A percentile compares a stretch with the other conserved stretches of the same genome.
Conservation (phyloP, 2,113 vertebrate species). For the Amphiprion ocellaris region DNA sequence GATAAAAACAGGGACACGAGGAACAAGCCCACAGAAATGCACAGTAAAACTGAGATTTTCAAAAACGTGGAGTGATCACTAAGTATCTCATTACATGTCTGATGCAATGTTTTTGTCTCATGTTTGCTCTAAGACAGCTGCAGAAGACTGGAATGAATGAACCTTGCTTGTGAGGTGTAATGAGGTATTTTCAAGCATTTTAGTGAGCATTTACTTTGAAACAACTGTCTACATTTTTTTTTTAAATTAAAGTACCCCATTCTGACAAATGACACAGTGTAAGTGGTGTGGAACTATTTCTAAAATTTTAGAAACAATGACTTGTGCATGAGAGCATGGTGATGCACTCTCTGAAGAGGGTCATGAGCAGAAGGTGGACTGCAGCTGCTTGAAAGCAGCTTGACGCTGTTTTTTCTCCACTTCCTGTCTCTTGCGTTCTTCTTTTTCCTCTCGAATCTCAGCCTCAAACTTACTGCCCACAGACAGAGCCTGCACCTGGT, state of each 20-base stretch:
- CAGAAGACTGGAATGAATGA: not conserved
- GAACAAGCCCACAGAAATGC: not conserved
- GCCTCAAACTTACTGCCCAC: constrained; percentile 93
- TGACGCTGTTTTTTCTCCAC: constrained; percentile 89
- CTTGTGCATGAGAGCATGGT: constrained; percentile 5
- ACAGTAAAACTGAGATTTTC: not conserved
- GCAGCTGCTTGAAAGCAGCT: constrained; percentile 93
- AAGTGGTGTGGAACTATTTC: constrained; percentile 16
- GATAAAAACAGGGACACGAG: not conserved
- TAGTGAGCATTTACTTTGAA: constrained; percentile 1
- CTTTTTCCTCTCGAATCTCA: constrained; percentile 94
- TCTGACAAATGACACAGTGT: not conserved
- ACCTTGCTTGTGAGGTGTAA: not conserved
- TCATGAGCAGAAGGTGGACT: constrained; percentile 90
- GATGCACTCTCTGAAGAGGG: not conserved
- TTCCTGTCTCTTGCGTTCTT: constrained; percentile 90
- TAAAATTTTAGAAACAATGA: constrained; percentile 20
- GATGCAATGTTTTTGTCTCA: not conserved
- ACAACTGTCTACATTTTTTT: not conserved
- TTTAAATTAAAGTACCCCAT: constrained; percentile 36
- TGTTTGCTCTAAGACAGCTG: constrained; percentile 5
- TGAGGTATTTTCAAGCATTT: constrained; percentile 34
- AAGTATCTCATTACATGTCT: not conserved
- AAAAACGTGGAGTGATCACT: not conserved
- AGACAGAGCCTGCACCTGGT: constrained; percentile 90